Percentiles rank a stretch among this genome's conserved stretches.
These are phyloP conservation scores for Clistopyga incitator DNA, from an alignment of 2,888 invertebrate genomes.

Conservation along the genomic window DNA sequence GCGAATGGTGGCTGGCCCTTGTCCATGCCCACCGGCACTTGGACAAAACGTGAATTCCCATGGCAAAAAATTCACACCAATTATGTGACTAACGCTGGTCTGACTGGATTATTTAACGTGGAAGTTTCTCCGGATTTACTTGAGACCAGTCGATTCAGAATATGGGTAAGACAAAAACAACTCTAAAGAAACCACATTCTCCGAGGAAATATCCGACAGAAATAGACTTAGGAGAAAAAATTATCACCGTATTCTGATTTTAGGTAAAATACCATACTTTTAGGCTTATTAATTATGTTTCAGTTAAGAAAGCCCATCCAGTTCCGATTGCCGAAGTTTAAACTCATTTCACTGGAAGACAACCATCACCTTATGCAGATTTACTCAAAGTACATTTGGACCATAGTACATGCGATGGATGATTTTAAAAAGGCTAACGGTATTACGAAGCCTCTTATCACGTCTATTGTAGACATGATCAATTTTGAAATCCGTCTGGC, in stretches of 20 bases:
- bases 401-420: slow-evolving; percentile 3
- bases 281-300: not conserved
- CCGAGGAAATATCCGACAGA: too few species aligned
- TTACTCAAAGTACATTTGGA: slow-evolving; percentile 17
- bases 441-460: not conserved
- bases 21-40: slow-evolving; percentile 1
- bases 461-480: slow-evolving; percentile 10
- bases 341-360: not conserved
- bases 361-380: slow-evolving; percentile 2
- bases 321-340: not conserved
- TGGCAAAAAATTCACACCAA: slow-evolving; percentile 50
- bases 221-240: too few species aligned
- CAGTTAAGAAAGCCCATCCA: slow-evolving; percentile 19
- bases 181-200: too few species aligned
- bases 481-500: slow-evolving; percentile 46
- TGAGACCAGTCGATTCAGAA: slow-evolving; percentile 11
- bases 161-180: slow-evolving; percentile 16
- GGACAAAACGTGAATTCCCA: not conserved
- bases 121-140: slow-evolving; percentile 6
- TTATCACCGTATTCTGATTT: too few species aligned
- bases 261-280: not conserved
- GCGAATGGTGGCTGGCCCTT: slow-evolving; percentile 59
- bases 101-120: slow-evolving; percentile 15
- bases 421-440: not conserved
- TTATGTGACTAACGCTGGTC: slow-evolving; percentile 1